phyloP scores from a whole-genome alignment of 2,113 vertebrate genomes.

The Nanorana parkeri region DNA sequence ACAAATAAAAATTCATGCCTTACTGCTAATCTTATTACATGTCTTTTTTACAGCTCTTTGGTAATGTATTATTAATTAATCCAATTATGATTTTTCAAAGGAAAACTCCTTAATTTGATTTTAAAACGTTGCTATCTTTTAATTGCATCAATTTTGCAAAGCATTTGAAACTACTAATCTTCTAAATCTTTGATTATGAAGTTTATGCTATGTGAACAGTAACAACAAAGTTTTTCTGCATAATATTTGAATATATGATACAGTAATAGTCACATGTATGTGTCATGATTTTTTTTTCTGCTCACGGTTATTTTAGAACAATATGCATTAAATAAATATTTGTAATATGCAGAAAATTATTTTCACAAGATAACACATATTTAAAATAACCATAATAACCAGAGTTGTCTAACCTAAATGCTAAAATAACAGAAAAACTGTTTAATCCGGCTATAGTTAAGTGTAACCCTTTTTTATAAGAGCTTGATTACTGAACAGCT shows the following conservation, averaged over 20 bases:
- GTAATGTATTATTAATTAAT: constrained; percentile 68
- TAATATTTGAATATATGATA: constrained; percentile 22
- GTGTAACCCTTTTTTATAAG: too few relatives aligned
- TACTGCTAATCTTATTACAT: constrained; percentile 34
- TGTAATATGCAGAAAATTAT: not conserved
- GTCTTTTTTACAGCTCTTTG: constrained; percentile 41
- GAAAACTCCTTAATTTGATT: constrained; percentile 71
- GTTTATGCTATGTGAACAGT: constrained; percentile 66
- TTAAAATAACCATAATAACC: too few relatives aligned
- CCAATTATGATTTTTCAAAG: constrained; percentile 73
- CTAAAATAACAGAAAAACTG: too few relatives aligned
- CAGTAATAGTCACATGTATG: not conserved
- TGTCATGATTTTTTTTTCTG: not conserved
- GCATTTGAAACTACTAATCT: constrained; percentile 73
- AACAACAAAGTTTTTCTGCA: constrained; percentile 46
- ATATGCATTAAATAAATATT: not conserved
- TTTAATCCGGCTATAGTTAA: too few relatives aligned
- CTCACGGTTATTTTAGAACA: not conserved
- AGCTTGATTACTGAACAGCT: too few relatives aligned
- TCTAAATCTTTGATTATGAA: constrained; percentile 69
- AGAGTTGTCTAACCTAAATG: too few relatives aligned
- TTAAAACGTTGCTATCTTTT: constrained; percentile 70
- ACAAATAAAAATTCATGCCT: constrained; percentile 15
- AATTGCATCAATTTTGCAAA: constrained; percentile 72
- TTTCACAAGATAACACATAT: not conserved